Conservation (phyloP, 2,113 vertebrate species). For the Lepidothrix coronata region DNA sequence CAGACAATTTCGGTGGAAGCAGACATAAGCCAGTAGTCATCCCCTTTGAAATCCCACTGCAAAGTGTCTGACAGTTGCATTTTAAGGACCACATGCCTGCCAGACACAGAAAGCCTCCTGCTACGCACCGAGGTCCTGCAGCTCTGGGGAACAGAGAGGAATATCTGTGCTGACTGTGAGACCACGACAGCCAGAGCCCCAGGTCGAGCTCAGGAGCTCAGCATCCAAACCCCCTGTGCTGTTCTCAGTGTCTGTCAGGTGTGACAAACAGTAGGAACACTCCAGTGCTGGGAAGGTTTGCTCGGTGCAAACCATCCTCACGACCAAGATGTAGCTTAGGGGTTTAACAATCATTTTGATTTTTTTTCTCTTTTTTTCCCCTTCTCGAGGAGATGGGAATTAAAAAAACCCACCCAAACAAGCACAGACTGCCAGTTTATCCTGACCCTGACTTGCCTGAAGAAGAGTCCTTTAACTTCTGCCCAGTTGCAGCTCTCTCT, state of each 20-base stretch:
- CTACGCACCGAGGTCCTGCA: not conserved
- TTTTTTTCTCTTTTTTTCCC: not conserved
- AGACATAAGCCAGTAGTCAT: not conserved
- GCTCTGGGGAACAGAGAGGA: not conserved
- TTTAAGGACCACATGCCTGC: constrained; percentile 32
- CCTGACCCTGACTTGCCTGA: not conserved
- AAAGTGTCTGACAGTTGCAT: not conserved
- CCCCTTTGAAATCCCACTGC: not conserved
- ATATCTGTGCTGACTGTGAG: not conserved
- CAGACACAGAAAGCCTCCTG: constrained; percentile 11
- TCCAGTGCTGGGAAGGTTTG: not conserved
- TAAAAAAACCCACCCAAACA: not conserved
- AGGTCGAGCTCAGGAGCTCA: not conserved
- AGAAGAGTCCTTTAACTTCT: not conserved
- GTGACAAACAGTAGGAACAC: rapidly evolving
- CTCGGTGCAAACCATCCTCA: not conserved
- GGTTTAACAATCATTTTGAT: not conserved
- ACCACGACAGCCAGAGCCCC: not conserved
- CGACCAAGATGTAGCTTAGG: rapidly evolving
- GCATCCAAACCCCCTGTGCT: not conserved
- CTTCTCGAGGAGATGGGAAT: not conserved
- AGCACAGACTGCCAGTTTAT: not conserved
- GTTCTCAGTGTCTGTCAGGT: not conserved
- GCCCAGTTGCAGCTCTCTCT: not conserved
- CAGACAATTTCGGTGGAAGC: not conserved